Conservation (phyloP, 2,888 invertebrate genomes). For the Galerucella nymphaeae region DNA sequence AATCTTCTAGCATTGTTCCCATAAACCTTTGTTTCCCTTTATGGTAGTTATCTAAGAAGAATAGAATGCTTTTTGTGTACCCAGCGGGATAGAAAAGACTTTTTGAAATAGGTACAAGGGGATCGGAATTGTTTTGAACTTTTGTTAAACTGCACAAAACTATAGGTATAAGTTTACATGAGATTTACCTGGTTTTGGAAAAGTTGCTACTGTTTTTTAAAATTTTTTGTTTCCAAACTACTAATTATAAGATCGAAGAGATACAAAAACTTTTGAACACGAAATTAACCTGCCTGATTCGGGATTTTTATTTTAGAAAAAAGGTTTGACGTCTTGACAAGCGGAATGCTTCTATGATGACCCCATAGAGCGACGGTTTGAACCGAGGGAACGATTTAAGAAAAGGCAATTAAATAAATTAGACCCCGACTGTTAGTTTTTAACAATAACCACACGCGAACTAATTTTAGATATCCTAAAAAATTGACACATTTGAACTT, state of each 20-base stretch:
- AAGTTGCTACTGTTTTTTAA: neutral
- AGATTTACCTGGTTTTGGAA: neutral
- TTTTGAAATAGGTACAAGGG: constrained; percentile 22
- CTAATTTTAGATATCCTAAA: no score
- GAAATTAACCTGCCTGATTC: constrained; percentile 34
- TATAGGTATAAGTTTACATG: neutral
- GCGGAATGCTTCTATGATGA: constrained; percentile 36
- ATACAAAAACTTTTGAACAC: constrained; percentile 28
- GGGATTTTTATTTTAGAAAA: constrained; percentile 26
- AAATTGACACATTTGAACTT: no score
- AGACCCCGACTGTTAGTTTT: constrained; percentile 26
- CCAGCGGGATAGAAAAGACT: constrained; percentile 21
- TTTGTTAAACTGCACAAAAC: neutral
- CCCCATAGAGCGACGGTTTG: constrained; percentile 30
- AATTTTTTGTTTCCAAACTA: constrained; percentile 21
- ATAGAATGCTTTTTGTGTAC: constrained; percentile 21
- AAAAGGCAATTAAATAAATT: constrained; percentile 27
- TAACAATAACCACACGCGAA: constrained; percentile 11
- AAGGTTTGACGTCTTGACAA: constrained; percentile 39
- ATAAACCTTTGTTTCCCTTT: constrained; percentile 23
- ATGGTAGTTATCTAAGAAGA: constrained; percentile 16
- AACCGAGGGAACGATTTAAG: constrained; percentile 27
- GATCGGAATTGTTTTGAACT: constrained; percentile 19
- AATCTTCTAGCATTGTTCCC: constrained; percentile 11
- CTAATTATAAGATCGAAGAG: constrained; percentile 34